Base-by-base conservation (phyloP, 2,797 vertebrate genomes). In the Micrastur ruficollis region DNA sequence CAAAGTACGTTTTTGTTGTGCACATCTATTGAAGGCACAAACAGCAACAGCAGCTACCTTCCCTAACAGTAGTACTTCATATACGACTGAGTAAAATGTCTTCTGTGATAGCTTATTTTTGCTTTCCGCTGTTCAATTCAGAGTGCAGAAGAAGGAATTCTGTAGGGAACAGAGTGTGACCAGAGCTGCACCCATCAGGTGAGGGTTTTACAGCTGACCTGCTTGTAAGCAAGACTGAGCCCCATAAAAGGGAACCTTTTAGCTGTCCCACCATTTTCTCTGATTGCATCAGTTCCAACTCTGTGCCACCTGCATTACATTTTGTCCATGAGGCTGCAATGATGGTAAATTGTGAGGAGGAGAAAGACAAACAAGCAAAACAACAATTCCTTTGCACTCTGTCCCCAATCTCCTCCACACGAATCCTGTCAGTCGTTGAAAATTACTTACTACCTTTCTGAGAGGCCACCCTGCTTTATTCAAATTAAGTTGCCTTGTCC, bases 401-500 rank as follows among this genome's bases (percentile, higher is more conserved):
- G 2, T 3, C 5, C 12, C 4, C 18, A 49, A 0, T 38, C 23
- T 62, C 25, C 34, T 58, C 7, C 62, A 72, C 11, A 8, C 6
- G 14, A 79, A 66, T 6, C 11, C 27, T 47, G 31, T 8, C 73
- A 79, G 15, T 58, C 40, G 49, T 1, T 46, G 29, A 26, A 73
- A 78, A 73, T 65, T 52, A 66, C 63, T 88, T 75, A 61, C 68
- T 88, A 79, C 11, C 10, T 44, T 62, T 88, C 58, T 71, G 42
- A 80, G 50, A 62, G 2, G 4, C 44, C 31, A 73, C 25, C 5
- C 26, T 61, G 14, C 27, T 83, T 72, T 74, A 74, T 53, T 75
- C 42, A 68, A 86, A 63, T 70, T 76, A 32, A 81, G 52, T 79
- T 86, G 73, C 53, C 44, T 93, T 83, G 32, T 58, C 63, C 49